Conservation (phyloP, 37 sponge, comb jelly and placozoan species). For the Aphrocallistes beatrix region DNA sequence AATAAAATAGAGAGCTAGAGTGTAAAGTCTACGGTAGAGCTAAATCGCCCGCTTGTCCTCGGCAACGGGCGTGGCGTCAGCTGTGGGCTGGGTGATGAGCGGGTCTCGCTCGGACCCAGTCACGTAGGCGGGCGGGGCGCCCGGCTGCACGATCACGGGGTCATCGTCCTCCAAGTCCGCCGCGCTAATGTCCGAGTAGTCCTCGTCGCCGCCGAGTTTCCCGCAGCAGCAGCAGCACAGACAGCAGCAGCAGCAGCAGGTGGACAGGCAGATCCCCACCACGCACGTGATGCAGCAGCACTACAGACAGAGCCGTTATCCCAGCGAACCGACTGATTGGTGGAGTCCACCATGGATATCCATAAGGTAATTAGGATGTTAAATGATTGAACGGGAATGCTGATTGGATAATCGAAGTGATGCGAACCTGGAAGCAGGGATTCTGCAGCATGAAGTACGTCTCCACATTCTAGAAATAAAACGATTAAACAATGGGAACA, state of each 20-base stretch:
- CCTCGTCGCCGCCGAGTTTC: neutral
- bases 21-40: too few species aligned
- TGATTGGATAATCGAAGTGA: too few species aligned
- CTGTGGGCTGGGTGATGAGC: neutral
- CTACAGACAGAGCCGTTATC: neutral
- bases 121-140: neutral
- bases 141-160: neutral
- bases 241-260: neutral
- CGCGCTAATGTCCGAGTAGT: neutral
- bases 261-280: neutral
- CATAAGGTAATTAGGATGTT: neutral
- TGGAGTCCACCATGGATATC: neutral
- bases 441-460: constrained; percentile 5
- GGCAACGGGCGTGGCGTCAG: neutral
- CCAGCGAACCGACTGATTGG: neutral
- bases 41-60: neutral
- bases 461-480: neutral
- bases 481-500: too few species aligned
- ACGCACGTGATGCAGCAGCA: neutral
- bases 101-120: neutral
- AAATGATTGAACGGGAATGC: too few species aligned
- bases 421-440: constrained; percentile 11
- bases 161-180: neutral
- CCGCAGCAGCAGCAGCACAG: neutral
- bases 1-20: too few species aligned